Percentiles rank a stretch among this genome's conserved stretches.
These are phyloP conservation scores for Calliopsis andreniformis DNA, from an alignment of 1,140 invertebrate genomes.

Conservation along the genomic window DNA sequence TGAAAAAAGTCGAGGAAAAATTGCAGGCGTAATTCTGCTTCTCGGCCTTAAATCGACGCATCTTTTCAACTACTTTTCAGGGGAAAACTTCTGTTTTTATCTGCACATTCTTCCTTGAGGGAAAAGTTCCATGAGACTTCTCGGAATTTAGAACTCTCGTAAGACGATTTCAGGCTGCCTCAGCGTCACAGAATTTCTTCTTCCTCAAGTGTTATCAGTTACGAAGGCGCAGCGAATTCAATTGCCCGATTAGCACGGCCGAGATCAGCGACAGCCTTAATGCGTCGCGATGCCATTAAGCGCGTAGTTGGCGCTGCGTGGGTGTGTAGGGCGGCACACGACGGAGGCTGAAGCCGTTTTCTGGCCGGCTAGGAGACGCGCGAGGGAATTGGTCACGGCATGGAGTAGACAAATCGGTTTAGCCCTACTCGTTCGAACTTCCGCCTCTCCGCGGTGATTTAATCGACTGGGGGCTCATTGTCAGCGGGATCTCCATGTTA, in stretches of 20 bases:
- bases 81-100: no score
- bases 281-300: slow-evolving; percentile 45
- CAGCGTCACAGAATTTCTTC: not conserved
- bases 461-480: no score
- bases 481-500: no score
- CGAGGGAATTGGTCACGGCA: slow-evolving; percentile 40
- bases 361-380: slow-evolving; percentile 11
- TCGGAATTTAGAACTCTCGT: not conserved
- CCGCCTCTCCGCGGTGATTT: not conserved
- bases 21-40: not conserved
- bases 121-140: not conserved
- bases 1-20: not conserved
- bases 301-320: slow-evolving; percentile 41
- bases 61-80: no score
- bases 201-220: no score
- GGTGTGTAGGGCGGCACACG: not conserved
- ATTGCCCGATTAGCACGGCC: slow-evolving; percentile 52
- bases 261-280: slow-evolving; percentile 46
- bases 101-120: no score
- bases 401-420: slow-evolving; percentile 49
- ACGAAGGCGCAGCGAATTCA: slow-evolving; percentile 26
- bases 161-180: no score
- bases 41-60: not conserved
- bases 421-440: slow-evolving; percentile 9
- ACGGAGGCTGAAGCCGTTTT: slow-evolving; percentile 17